phyloP scores from a whole-genome alignment of 1,140 invertebrate species.

The Pollicipes pollicipes region DNA sequence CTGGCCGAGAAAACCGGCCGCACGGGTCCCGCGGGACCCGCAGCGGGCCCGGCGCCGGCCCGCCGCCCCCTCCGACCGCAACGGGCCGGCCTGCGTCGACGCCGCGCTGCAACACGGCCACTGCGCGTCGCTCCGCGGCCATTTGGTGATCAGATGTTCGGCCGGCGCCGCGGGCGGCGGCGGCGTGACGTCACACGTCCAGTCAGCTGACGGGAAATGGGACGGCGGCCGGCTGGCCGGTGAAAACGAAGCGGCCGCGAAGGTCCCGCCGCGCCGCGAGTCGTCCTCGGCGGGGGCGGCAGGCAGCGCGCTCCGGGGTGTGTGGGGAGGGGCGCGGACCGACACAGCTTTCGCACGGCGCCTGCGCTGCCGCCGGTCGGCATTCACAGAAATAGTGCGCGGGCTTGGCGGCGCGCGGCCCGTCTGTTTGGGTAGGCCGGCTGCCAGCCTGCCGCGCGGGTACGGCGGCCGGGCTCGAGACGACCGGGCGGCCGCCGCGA shows the following conservation, averaged over 20 bases:
- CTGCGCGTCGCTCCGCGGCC: neutral
- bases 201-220: neutral
- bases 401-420: neutral
- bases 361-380: neutral
- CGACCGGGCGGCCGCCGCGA: too few species aligned
- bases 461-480: too few species aligned
- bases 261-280: too few species aligned
- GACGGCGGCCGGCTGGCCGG: too few species aligned
- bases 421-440: neutral
- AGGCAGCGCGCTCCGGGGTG: too few species aligned
- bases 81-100: neutral
- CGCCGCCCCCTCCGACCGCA: neutral
- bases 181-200: neutral
- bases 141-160: neutral
- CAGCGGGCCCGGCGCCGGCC: too few species aligned
- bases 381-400: conserved; percentile 1
- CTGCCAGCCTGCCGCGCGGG: neutral
- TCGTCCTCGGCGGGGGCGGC: too few species aligned
- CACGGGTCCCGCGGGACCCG: too few species aligned
- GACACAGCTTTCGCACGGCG: too few species aligned
- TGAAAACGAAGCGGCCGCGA: neutral
- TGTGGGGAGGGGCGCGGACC: neutral
- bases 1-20: neutral
- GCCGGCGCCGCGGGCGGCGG: too few species aligned
- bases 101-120: too few species aligned